Percentiles rank a stretch among this genome's conserved stretches.
Conservation (phyloP, 2,797 vertebrate genomes). For the Girardinus metallicus region DNA sequence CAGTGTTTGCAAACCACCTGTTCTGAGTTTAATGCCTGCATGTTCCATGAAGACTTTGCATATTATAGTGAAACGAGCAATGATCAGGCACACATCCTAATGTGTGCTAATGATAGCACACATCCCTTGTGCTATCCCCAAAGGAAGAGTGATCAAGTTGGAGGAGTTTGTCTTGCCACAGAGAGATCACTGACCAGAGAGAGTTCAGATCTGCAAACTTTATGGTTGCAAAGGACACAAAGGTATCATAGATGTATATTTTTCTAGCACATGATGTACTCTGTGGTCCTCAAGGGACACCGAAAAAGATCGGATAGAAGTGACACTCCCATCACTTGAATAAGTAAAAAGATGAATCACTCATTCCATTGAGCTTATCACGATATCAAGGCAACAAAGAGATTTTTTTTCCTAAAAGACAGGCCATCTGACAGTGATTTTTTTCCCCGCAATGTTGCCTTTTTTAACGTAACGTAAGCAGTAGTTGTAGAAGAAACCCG, state of each 20-base stretch:
- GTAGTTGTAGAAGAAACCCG: slow-evolving; percentile 13
- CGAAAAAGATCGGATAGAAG: not conserved
- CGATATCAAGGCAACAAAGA: not conserved
- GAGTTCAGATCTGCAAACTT: not conserved
- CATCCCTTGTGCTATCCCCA: not conserved
- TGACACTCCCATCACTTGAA: not conserved
- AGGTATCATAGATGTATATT: not conserved
- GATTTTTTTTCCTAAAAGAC: not conserved
- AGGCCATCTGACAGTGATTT: not conserved
- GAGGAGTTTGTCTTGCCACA: not conserved
- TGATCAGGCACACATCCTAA: not conserved
- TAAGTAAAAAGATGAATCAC: not conserved
- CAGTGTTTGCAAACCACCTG: slow-evolving; percentile 1
- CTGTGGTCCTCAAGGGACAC: not conserved
- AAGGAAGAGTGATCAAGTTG: not conserved
- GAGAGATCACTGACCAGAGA: not conserved
- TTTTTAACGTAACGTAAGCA: not conserved
- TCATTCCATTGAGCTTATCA: not conserved
- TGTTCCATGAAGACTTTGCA: not conserved
- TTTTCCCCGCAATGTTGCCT: not conserved
- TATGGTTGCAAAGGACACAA: not conserved
- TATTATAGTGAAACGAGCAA: not conserved
- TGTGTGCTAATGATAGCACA: too few relatives aligned
- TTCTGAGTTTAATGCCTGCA: not conserved
- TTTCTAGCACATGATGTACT: not conserved